Conservation (phyloP, 2,888 invertebrate genomes). For the Galerucella pusilla region DNA sequence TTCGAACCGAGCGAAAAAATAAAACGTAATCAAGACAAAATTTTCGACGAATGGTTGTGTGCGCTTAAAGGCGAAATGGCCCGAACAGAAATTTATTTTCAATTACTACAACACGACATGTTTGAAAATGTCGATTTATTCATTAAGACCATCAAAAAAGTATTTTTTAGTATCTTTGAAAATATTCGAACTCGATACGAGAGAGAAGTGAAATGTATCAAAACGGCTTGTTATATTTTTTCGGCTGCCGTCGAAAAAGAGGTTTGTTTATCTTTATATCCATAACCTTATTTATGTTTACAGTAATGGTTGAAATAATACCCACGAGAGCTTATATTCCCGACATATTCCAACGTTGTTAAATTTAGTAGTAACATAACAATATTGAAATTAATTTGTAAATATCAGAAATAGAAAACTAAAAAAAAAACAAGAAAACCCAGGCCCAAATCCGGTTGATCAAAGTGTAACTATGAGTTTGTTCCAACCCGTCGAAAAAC, state of each 20-base stretch:
- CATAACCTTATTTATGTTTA: not conserved
- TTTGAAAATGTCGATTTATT: slow-evolving; percentile 66
- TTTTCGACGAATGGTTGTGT: slow-evolving; percentile 71
- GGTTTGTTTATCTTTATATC: not conserved
- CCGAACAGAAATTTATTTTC: slow-evolving; percentile 66
- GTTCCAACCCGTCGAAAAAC: too few relatives aligned
- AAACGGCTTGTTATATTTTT: slow-evolving; percentile 54
- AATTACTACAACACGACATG: slow-evolving; percentile 65
- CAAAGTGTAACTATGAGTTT: too few relatives aligned
- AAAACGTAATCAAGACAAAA: slow-evolving; percentile 59
- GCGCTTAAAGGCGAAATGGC: slow-evolving; percentile 70
- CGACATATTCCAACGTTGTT: too few relatives aligned
- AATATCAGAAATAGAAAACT: too few relatives aligned
- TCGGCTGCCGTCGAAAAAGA: slow-evolving; percentile 65
- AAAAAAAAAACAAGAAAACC: too few relatives aligned
- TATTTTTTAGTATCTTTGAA: slow-evolving; percentile 68
- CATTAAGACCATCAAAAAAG: slow-evolving; percentile 65
- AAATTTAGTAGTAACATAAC: too few relatives aligned
- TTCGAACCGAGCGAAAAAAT: slow-evolving; percentile 50
- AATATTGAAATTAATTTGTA: too few relatives aligned
- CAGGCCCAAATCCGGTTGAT: too few relatives aligned
- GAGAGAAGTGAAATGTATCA: slow-evolving; percentile 62
- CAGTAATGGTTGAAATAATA: too few relatives aligned
- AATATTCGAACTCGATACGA: slow-evolving; percentile 63
- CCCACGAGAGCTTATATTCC: too few relatives aligned